phyloP scores from a whole-genome alignment of 2,888 invertebrate species.

The Petrophora chlorosata region DNA sequence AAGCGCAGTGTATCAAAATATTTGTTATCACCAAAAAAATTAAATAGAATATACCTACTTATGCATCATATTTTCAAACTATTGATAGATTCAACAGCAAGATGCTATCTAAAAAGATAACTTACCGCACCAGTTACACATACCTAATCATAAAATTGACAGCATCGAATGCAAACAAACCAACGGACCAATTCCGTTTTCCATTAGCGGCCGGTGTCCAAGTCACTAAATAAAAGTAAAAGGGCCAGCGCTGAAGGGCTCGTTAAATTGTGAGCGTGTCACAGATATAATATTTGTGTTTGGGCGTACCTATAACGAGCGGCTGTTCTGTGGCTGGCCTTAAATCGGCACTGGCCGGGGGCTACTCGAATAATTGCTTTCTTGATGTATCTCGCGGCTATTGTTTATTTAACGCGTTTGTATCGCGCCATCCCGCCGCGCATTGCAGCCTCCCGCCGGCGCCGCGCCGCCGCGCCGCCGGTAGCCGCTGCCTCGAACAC shows the following conservation, averaged over 20 bases:
- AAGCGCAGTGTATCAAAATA: too few species aligned
- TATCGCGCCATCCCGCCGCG: constrained; percentile 25
- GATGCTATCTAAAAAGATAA: background rate
- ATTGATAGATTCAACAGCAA: background rate
- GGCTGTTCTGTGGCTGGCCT: constrained; percentile 50
- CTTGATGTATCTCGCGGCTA: constrained; percentile 46
- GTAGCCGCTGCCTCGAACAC: background rate
- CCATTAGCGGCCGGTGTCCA: constrained; percentile 18
- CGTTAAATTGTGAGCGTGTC: constrained; percentile 48
- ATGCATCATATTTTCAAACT: background rate
- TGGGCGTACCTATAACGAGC: constrained; percentile 30
- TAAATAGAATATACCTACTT: too few species aligned
- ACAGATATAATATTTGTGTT: constrained; percentile 32
- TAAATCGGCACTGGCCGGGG: constrained; percentile 62
- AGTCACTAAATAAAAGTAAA: constrained; percentile 41
- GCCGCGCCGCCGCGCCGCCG: constrained; percentile 2
- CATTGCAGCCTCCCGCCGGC: too few species aligned
- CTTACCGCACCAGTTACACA: background rate
- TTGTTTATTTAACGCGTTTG: constrained; percentile 73
- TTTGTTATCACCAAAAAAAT: too few species aligned
- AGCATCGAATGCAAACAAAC: constrained; percentile 20
- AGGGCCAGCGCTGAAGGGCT: constrained; percentile 41
- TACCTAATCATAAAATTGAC: background rate
- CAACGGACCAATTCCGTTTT: constrained; percentile 13
- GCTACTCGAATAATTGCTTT: constrained; percentile 69